Conservation (phyloP, 2,797 vertebrate species). For the Pygocentrus nattereri region DNA sequence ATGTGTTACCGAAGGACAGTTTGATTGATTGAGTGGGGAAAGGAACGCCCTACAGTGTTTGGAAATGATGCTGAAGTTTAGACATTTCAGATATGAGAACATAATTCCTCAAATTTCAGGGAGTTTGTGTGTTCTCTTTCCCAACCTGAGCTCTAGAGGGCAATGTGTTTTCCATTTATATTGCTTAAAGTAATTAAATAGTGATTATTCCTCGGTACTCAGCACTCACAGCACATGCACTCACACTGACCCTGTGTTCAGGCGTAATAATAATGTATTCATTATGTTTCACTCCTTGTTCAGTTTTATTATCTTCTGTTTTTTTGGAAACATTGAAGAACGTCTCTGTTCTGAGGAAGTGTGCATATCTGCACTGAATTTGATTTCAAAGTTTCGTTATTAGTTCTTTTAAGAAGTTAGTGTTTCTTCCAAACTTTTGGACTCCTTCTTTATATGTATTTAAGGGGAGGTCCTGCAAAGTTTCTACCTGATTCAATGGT, state of each 20-base stretch:
- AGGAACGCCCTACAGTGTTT: not conserved
- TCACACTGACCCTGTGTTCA: not conserved
- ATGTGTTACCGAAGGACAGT: not conserved
- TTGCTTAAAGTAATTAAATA: not conserved
- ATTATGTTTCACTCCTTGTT: not conserved
- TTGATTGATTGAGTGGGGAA: not conserved
- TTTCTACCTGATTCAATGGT: too few relatives aligned
- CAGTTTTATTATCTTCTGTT: not conserved
- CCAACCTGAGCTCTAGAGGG: slow-evolving; percentile 34
- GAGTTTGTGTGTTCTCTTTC: not conserved
- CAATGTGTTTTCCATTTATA: slow-evolving; percentile 21
- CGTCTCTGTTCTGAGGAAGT: too few relatives aligned
- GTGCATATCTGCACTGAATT: too few relatives aligned
- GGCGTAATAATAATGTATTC: not conserved
- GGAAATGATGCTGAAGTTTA: slow-evolving; percentile 4
- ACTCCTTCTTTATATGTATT: too few relatives aligned
- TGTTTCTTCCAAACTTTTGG: not conserved
- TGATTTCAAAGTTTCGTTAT: too few relatives aligned
- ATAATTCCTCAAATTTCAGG: not conserved
- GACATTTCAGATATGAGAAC: not conserved
- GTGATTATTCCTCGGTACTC: not conserved
- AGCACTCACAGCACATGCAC: not conserved
- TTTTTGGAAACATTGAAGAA: too few relatives aligned
- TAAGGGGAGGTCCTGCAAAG: too few relatives aligned
- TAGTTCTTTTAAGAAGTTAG: not conserved